Conservation (phyloP, 2,888 invertebrate genomes). For the Thymelicus sylvestris region DNA sequence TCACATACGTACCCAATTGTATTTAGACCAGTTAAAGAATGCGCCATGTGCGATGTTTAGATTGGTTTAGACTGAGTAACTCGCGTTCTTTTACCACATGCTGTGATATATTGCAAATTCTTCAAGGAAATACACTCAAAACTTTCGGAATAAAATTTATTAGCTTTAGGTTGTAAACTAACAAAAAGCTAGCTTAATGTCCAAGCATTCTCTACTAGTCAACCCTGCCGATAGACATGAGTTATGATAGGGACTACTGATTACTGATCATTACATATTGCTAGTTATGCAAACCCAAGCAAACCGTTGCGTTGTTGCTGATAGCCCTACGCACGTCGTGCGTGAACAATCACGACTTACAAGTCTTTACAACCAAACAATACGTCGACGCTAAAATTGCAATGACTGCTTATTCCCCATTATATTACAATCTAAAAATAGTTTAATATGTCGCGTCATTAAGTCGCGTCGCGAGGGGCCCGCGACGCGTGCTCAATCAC, state of each 20-base stretch:
- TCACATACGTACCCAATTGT: slow-evolving; percentile 58
- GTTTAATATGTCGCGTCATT: slow-evolving; percentile 53
- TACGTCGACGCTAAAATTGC: slow-evolving; percentile 25
- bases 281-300: no score
- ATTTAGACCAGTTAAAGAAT: slow-evolving; percentile 51
- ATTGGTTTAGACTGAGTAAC: not conserved
- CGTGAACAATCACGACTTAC: slow-evolving; percentile 17
- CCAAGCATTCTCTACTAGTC: no score
- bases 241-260: no score
- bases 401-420: slow-evolving; percentile 33
- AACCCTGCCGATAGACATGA: no score
- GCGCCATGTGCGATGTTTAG: slow-evolving; percentile 50
- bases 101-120: no score
- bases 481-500: slow-evolving; percentile 70
- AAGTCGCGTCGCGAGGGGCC: slow-evolving; percentile 58
- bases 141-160: no score
- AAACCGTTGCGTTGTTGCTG: no score
- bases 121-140: no score
- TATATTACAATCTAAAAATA: slow-evolving; percentile 58
- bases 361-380: slow-evolving; percentile 1
- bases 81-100: not conserved
- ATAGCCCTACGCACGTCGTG: not conserved
- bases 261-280: no score
- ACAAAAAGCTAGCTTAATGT: no score
- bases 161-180: no score